phyloP scores from a whole-genome alignment of 2,113 vertebrate genomes.

The Cyanistes caeruleus region DNA sequence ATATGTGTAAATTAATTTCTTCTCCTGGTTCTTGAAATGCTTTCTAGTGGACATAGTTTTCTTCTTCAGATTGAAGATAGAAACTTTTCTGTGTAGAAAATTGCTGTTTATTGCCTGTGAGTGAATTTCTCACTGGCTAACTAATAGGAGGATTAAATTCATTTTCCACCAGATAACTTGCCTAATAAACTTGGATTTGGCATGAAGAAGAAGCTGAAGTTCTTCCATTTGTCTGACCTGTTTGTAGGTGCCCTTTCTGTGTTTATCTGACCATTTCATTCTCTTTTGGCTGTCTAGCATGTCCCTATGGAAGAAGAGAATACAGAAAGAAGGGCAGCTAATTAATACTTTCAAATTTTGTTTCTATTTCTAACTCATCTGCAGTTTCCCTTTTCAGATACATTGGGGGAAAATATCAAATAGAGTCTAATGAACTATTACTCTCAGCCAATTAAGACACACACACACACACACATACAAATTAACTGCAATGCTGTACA shows the following conservation, averaged over 20 bases:
- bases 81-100: background rate
- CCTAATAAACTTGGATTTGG: background rate
- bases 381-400: conserved; percentile 20
- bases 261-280: conserved; percentile 28
- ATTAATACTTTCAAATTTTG: conserved; percentile 46
- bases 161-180: background rate
- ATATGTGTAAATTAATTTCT: background rate
- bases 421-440: conserved; percentile 19
- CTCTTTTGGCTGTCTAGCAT: background rate
- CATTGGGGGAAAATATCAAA: background rate
- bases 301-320: conserved; percentile 27
- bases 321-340: conserved; percentile 50
- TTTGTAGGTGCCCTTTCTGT: background rate
- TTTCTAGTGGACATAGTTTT: background rate
- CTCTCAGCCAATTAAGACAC: conserved; percentile 1
- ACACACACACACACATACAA: background rate
- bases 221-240: background rate
- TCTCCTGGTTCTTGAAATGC: background rate
- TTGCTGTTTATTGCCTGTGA: background rate
- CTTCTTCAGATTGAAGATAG: background rate
- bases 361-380: conserved; percentile 33
- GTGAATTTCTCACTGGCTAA: background rate
- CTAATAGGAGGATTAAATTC: background rate
- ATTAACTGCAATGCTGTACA: background rate
- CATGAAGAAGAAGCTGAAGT: background rate